These are phyloP conservation scores for Phaethon lepturus DNA, from an alignment of 2,113 vertebrate species.

Conservation along the genomic window DNA sequence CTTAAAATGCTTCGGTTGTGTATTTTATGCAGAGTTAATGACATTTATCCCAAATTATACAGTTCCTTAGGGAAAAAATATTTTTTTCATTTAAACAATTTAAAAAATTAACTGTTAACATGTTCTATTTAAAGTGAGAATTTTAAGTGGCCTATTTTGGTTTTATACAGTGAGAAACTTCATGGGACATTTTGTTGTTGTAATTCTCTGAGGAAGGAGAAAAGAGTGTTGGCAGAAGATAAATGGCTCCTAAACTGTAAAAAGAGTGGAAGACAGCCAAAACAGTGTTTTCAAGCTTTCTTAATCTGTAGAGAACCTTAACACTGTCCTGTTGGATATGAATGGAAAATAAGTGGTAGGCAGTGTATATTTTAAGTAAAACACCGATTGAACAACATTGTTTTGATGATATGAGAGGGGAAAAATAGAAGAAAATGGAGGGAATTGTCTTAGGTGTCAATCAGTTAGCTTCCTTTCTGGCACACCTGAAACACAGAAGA, in stretches of 20 bases:
- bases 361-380: background rate
- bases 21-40: background rate
- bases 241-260: background rate
- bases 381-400: background rate
- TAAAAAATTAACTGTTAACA: background rate
- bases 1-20: background rate
- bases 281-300: background rate
- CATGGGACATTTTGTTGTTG: background rate
- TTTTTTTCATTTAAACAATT: background rate
- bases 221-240: background rate
- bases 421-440: background rate
- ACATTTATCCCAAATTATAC: background rate
- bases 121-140: background rate
- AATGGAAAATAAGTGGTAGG: background rate
- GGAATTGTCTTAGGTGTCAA: background rate
- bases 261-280: background rate
- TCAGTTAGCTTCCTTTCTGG: background rate
- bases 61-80: background rate
- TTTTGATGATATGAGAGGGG: background rate
- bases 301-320: background rate
- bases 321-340: background rate
- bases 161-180: conserved; percentile 14
- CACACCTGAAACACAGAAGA: background rate
- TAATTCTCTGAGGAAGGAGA: background rate
- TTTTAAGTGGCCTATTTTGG: background rate